Percentiles rank a stretch among this genome's conserved stretches.
phyloP scores from a whole-genome alignment of 2,888 invertebrate species.

The Spodoptera exigua region DNA sequence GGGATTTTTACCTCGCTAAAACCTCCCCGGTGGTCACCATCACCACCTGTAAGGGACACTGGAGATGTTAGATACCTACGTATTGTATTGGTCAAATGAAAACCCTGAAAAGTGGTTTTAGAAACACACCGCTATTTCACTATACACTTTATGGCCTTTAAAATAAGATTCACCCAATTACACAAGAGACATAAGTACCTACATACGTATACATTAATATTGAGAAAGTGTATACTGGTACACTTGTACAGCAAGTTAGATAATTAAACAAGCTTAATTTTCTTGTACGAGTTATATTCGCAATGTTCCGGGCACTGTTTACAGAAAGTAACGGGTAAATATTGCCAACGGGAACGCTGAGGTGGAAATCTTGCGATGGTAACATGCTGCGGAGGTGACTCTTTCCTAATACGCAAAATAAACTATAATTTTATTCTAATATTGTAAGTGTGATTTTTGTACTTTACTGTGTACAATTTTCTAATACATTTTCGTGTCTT shows the following conservation, averaged over 20 bases:
- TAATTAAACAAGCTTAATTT: slow-evolving; percentile 88
- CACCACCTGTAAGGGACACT: too few relatives aligned
- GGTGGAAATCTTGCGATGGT: slow-evolving; percentile 77
- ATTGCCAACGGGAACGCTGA: slow-evolving; percentile 80
- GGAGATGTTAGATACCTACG: too few relatives aligned
- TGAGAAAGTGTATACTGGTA: slow-evolving; percentile 40
- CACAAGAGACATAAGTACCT: slow-evolving; percentile 21
- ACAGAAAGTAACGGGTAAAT: slow-evolving; percentile 88
- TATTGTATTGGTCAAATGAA: too few relatives aligned
- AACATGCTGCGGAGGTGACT: slow-evolving; percentile 58
- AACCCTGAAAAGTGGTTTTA: too few relatives aligned
- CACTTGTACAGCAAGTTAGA: slow-evolving; percentile 74
- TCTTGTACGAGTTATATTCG: slow-evolving; percentile 84
- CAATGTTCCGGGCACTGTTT: slow-evolving; percentile 80
- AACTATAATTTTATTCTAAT: too few relatives aligned
- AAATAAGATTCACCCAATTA: slow-evolving; percentile 51
- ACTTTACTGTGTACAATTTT: too few relatives aligned
- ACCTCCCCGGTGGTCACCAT: too few relatives aligned
- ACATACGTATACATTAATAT: slow-evolving; percentile 39
- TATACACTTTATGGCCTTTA: background rate
- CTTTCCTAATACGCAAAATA: background rate
- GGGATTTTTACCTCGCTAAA: too few relatives aligned
- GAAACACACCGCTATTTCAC: background rate
- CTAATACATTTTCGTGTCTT: too few relatives aligned
- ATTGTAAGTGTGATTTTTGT: too few relatives aligned